Evolutionary conservation across 64 coral and sea anemone genomes (phyloP).

Genomic region (Actinia tenebrosa): DNA sequence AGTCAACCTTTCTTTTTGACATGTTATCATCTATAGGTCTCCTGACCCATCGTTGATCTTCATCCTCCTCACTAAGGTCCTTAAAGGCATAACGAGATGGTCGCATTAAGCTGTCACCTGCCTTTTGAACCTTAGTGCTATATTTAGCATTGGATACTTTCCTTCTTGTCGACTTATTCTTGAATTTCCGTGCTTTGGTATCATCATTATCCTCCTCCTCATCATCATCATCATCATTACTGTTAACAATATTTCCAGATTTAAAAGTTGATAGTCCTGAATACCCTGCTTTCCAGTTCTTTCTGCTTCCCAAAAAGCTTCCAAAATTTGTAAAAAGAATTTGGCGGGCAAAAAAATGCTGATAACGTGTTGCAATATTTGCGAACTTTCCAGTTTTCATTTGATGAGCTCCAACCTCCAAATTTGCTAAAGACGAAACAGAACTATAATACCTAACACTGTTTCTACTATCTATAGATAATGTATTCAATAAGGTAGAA

Average conservation of each 20-base stretch:
- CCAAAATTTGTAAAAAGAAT: background rate
- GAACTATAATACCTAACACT: background rate
- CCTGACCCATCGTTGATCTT: conserved; percentile 43
- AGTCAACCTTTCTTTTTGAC: conserved; percentile 37
- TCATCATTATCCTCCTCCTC: background rate
- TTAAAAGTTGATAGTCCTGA: background rate
- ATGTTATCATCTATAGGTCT: background rate
- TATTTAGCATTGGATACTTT: background rate
- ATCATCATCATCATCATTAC: conserved; percentile 7
- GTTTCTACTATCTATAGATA: background rate
- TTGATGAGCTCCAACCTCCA: background rate
- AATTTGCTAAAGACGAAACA: background rate
- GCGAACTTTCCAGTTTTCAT: background rate
- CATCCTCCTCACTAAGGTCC: conserved; percentile 2
- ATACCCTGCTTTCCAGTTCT: background rate
- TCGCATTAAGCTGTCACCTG: background rate
- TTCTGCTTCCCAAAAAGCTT: background rate
- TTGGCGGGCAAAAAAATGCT: background rate
- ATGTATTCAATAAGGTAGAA: background rate
- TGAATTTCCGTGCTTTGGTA: background rate
- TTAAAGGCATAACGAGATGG: conserved; percentile 48
- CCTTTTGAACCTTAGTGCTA: conserved; percentile 30
- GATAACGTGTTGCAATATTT: background rate
- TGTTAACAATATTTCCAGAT: background rate
- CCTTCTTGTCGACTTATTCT: background rate